These are phyloP conservation scores for Cairina moschata DNA, from an alignment of 2,113 vertebrate species.

Conservation along the genomic window DNA sequence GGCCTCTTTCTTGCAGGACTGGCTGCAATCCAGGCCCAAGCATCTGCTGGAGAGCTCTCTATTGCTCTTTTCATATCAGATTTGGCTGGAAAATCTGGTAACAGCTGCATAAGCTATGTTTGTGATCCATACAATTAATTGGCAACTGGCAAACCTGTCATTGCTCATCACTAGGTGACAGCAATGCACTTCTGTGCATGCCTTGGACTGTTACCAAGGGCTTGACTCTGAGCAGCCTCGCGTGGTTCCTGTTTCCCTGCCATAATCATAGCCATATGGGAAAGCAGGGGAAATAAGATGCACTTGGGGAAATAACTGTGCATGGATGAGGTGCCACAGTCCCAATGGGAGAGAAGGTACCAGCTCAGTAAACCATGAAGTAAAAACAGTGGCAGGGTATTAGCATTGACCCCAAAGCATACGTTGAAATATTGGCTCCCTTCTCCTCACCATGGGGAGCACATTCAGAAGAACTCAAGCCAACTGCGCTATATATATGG, in stretches of 20 bases:
- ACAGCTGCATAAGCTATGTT: constrained; percentile 21
- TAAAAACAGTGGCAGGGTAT: neutral
- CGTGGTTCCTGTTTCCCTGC: neutral
- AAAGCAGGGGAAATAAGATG: neutral
- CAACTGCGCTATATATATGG: rapidly evolving
- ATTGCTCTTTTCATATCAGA: neutral
- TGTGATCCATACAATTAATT: constrained; percentile 14
- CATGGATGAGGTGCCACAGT: neutral
- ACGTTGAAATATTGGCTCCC: neutral
- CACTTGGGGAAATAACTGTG: neutral
- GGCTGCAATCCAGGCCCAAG: constrained; percentile 2
- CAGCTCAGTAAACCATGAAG: neutral
- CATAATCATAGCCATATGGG: neutral
- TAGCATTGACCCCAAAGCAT: neutral
- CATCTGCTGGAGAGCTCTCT: constrained; percentile 4
- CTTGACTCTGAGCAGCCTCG: neutral
- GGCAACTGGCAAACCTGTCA: neutral
- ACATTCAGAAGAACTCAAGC: neutral
- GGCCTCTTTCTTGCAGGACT: neutral
- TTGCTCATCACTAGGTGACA: constrained; percentile 64
- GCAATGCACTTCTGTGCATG: constrained; percentile 29
- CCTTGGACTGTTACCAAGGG: neutral
- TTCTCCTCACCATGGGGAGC: neutral
- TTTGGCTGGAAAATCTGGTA: constrained; percentile 24
- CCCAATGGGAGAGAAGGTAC: neutral